Conservation (phyloP, 2,888 invertebrate species). For the Diplolepis rosae region DNA sequence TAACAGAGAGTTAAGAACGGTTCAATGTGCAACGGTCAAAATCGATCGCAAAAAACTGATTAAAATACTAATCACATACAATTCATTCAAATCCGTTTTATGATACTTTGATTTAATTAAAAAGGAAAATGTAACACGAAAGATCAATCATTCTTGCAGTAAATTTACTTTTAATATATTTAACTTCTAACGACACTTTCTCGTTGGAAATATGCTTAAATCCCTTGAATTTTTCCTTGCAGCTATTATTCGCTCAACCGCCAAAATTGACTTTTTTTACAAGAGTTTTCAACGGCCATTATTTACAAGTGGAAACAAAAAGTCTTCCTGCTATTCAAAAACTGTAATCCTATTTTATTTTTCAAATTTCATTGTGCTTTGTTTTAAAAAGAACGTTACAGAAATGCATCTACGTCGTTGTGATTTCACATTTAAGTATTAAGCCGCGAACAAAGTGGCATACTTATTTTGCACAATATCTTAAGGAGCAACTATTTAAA, state of each 20-base stretch:
- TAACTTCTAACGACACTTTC: background rate
- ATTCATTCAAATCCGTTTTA: background rate
- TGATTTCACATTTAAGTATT: constrained; percentile 56
- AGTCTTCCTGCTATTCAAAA: background rate
- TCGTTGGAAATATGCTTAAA: background rate
- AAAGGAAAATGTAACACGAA: constrained; percentile 8
- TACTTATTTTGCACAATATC: constrained; percentile 43
- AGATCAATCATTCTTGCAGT: background rate
- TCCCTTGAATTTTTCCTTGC: background rate
- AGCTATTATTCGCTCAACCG: background rate
- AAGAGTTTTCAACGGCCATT: background rate
- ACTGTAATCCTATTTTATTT: background rate
- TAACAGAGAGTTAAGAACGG: background rate
- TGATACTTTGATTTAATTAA: constrained; percentile 23
- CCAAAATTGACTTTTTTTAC: background rate
- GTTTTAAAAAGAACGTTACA: background rate
- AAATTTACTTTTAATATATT: background rate
- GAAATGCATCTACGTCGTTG: constrained; percentile 42
- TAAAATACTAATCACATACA: background rate
- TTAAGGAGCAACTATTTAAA: constrained; percentile 42
- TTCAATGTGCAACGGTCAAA: background rate
- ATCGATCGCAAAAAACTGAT: background rate
- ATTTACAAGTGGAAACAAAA: background rate
- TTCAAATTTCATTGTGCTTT: background rate
- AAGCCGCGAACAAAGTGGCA: constrained; percentile 52